Evolutionary conservation across 2,113 vertebrate species (phyloP).

Genomic region (Pyxicephalus adspersus): DNA sequence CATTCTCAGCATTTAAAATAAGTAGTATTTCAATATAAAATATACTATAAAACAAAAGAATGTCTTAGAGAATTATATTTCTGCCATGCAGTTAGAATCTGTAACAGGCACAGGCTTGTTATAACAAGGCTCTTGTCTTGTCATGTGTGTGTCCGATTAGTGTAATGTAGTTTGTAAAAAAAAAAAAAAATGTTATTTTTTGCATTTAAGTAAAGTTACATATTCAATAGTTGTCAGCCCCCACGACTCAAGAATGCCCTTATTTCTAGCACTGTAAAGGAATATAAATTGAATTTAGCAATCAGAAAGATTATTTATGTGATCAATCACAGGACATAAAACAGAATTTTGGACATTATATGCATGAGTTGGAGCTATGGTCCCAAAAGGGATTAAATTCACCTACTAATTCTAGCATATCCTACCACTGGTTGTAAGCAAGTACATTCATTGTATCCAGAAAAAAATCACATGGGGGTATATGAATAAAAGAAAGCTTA

Average conservation of each 20-base stretch:
- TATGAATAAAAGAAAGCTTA: constrained; percentile 88
- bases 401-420: constrained; percentile 50
- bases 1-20: neutral
- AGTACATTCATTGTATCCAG: constrained; percentile 83
- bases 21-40: neutral
- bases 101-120: constrained; percentile 7
- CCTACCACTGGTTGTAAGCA: constrained; percentile 74
- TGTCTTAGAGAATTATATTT: neutral
- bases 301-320: constrained; percentile 53
- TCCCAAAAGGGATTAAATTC: constrained; percentile 59
- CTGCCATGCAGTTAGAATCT: neutral
- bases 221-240: constrained; percentile 12
- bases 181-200: neutral
- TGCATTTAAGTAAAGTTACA: constrained; percentile 21
- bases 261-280: neutral
- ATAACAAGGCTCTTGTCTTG: constrained; percentile 15
- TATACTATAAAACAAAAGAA: neutral
- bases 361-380: constrained; percentile 53
- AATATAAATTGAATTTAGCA: constrained; percentile 53
- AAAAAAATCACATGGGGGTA: constrained; percentile 79
- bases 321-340: constrained; percentile 52
- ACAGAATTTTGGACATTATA: constrained; percentile 40
- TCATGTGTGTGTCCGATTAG: constrained; percentile 12
- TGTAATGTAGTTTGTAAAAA: neutral
- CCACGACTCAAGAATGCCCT: neutral